Percentiles rank a stretch among this genome's conserved stretches.
phyloP scores from a whole-genome alignment of 1,140 invertebrate genomes.

The Reticulitermes speratus region DNA sequence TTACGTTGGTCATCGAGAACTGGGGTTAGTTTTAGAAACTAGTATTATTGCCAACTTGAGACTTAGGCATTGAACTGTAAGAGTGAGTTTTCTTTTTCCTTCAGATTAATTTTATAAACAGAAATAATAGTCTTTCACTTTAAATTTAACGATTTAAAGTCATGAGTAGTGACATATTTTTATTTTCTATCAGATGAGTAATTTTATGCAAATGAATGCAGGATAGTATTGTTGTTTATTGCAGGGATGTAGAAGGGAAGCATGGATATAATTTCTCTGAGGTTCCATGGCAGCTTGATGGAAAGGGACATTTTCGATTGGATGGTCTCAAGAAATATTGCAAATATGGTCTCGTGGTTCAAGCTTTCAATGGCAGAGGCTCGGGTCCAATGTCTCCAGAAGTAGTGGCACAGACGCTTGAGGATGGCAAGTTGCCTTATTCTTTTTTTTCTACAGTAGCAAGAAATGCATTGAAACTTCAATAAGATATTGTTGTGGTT shows the following conservation, averaged over 20 bases:
- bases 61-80: too few species aligned
- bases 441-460: not conserved
- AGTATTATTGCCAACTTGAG: not conserved
- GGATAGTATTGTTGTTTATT: not conserved
- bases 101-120: too few species aligned
- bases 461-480: too few species aligned
- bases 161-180: too few species aligned
- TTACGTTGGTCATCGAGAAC: constrained; percentile 52
- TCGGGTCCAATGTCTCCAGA: constrained; percentile 69
- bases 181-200: too few species aligned
- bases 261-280: constrained; percentile 33
- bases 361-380: constrained; percentile 78
- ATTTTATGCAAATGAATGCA: too few species aligned
- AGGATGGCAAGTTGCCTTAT: constrained; percentile 63
- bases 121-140: too few species aligned
- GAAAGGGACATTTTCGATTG: constrained; percentile 57
- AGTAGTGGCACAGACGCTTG: constrained; percentile 69
- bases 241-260: constrained; percentile 27
- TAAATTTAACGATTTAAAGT: too few species aligned
- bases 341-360: constrained; percentile 71
- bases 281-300: constrained; percentile 37
- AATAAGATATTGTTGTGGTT: too few species aligned
- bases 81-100: too few species aligned
- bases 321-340: constrained; percentile 73
- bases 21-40: constrained; percentile 33